Conservation (phyloP, 2,797 vertebrate genomes). For the Pteropus rufus region DNA sequence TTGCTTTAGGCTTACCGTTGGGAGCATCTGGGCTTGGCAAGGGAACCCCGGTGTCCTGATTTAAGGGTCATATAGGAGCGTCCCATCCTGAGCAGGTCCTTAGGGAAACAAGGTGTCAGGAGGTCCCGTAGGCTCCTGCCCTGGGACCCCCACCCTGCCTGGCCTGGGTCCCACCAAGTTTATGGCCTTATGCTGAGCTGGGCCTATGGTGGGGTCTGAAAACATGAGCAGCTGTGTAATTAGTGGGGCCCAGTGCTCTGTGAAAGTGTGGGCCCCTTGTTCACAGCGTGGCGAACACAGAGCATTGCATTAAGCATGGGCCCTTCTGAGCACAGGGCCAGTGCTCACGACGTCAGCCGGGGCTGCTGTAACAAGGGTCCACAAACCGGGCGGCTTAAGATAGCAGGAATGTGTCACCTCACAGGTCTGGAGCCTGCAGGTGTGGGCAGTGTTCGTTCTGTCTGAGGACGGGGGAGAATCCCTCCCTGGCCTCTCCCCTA, state of each 20-base stretch:
- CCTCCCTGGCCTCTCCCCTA: rapidly evolving
- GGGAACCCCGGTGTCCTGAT: neutral
- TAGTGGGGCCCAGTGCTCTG: neutral
- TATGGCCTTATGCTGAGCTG: neutral
- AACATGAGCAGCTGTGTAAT: rapidly evolving
- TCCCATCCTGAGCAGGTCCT: neutral
- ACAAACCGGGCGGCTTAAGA: neutral
- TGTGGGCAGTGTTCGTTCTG: neutral
- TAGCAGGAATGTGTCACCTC: neutral
- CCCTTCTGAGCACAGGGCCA: neutral
- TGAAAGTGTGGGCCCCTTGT: neutral
- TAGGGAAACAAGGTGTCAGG: neutral
- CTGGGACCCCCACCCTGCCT: rapidly evolving
- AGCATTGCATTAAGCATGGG: rapidly evolving
- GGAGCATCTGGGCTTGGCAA: neutral
- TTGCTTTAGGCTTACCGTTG: neutral
- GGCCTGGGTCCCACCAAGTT: no score
- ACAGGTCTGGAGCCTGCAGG: neutral
- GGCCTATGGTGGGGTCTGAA: neutral
- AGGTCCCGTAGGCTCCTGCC: neutral
- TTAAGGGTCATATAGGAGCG: rapidly evolving
- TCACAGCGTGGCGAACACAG: rapidly evolving
- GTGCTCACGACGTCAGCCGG: rapidly evolving
- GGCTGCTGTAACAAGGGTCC: neutral
- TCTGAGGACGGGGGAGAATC: rapidly evolving